Evolutionary conservation across 2,113 vertebrate species (phyloP), one percentile per base, ranked within the genome.

Genomic region (Chamaea fasciata): DNA sequence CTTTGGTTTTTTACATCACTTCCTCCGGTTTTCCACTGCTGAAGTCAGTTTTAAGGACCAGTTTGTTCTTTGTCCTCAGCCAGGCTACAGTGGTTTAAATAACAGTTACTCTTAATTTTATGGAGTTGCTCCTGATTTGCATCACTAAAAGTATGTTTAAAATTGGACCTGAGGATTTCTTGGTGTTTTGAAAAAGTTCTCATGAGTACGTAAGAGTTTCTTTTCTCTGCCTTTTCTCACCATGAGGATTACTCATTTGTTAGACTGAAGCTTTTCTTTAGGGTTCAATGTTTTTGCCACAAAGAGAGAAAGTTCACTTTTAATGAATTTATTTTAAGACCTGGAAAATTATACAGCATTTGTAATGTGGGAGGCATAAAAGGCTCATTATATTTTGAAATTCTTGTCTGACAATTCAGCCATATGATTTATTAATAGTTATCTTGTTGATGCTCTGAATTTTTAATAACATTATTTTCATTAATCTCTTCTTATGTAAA

Each of bases 341-440:
- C 49, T 90, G 94, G 92, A 91, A 96, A 97, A 97, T 95, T 93
- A 95, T 90, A 95, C 94, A 92, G 88, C 92, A 84, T 95, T 97
- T 95, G 94, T 96, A 96, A 84, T 96, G 95, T 95, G 92, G 95
- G 94, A 97, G 94, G 96, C 94, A 97, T 96, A 96, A 97, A 96
- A 97, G 90, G 55, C 93, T 97, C 95, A 94, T 97, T 97, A 96
- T 94, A 96, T 95, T 97, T 97, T 97, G 96, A 96, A 97, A 96
- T 96, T 91, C 95, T 96, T 97, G 95, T 96, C 96, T 97, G 96
- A 97, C 96, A 97, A 94, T 97, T 97, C 95, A 97, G 89, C 95
- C 95, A 96, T 96, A 97, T 97, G 95, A 97, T 97, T 97, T 97
- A 97, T 97, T 97, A 97, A 97, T 97, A 97, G 94, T 94, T 96